These are phyloP conservation scores for Podarcis lilfordi DNA, from an alignment of 2,797 vertebrate genomes.

Conservation along the genomic window DNA sequence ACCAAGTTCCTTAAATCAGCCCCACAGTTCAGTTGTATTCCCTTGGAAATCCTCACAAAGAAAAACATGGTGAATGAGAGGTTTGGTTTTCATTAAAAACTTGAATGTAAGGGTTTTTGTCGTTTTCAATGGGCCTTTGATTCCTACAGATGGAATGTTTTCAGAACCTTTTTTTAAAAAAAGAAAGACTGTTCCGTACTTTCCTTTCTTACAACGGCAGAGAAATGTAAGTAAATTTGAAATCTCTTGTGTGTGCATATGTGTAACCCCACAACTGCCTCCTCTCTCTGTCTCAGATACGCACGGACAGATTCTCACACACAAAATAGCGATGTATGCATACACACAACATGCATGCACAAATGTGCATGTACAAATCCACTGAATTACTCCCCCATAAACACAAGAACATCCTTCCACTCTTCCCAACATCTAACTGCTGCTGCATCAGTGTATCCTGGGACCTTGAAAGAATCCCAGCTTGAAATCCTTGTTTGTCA, in stretches of 20 bases:
- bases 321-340: neutral
- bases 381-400: neutral
- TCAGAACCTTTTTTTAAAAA: slow-evolving; percentile 59
- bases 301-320: neutral
- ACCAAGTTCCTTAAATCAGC: slow-evolving; percentile 46
- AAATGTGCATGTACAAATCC: neutral
- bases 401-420: neutral
- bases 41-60: slow-evolving; percentile 70
- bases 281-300: neutral
- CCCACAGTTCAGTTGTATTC: slow-evolving; percentile 48
- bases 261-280: neutral
- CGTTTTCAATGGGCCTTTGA: slow-evolving; percentile 79
- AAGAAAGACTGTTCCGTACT: slow-evolving; percentile 61
- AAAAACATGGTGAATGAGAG: slow-evolving; percentile 61
- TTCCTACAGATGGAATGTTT: slow-evolving; percentile 76
- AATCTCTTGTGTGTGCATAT: neutral
- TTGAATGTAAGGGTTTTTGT: slow-evolving; percentile 69
- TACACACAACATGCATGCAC: neutral
- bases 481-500: neutral
- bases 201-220: slow-evolving; percentile 65
- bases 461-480: too few species aligned
- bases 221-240: neutral
- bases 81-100: slow-evolving; percentile 76
- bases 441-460: neutral
- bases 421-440: neutral